Percentiles rank a stretch among this genome's conserved stretches.
These are phyloP conservation scores for Ptychobarbus kaznakovi DNA, from an alignment of 2,797 vertebrate species.

Conservation along the genomic window DNA sequence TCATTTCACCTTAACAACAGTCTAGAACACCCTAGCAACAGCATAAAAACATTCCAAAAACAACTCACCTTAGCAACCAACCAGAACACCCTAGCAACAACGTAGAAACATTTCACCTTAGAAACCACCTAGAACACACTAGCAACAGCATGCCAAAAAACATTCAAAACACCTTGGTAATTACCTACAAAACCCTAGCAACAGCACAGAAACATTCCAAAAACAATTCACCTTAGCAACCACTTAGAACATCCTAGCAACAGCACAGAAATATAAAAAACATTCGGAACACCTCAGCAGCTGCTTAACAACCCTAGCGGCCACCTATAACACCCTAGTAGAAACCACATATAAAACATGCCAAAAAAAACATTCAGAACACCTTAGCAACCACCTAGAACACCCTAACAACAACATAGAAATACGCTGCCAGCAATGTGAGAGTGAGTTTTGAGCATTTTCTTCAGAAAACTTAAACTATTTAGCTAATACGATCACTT, in stretches of 20 bases:
- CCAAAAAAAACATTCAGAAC: neutral
- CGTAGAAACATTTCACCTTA: neutral
- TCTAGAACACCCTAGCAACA: neutral
- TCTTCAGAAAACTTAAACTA: slow-evolving; percentile 8
- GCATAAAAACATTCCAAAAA: neutral
- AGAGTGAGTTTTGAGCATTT: slow-evolving; percentile 15
- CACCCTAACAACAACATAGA: neutral
- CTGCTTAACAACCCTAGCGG: too few species aligned
- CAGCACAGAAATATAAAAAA: neutral
- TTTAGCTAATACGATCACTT: slow-evolving; percentile 6
- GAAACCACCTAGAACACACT: neutral
- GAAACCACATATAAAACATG: neutral
- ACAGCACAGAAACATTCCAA: neutral
- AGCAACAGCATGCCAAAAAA: neutral
- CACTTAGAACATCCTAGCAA: too few species aligned
- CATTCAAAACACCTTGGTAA: neutral
- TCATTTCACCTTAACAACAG: neutral
- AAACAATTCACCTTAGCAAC: neutral
- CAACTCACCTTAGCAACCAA: neutral
- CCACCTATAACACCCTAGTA: too few species aligned
- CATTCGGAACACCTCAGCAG: too few species aligned
- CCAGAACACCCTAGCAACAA: neutral
- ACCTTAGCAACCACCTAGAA: neutral
- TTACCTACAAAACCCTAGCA: neutral
- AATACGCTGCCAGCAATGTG: neutral